A percentile compares a stretch with the other conserved stretches of the same genome.
Evolutionary conservation across 2,797 vertebrate species (phyloP).

Genomic region (Botia kubotai): DNA sequence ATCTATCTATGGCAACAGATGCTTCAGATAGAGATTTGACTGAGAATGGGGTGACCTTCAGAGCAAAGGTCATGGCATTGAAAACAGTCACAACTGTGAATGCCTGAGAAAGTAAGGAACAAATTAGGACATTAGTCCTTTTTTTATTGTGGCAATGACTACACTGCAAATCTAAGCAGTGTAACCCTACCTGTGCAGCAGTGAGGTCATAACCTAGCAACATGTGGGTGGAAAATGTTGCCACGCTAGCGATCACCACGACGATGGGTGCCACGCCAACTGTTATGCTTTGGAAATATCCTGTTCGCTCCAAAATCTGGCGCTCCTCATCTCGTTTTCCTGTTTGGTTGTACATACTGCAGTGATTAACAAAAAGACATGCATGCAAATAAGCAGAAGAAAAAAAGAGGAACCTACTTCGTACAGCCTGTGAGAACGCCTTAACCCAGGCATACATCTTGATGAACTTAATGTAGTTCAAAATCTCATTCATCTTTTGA

Average conservation of each 20-base stretch:
- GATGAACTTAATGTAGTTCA: slow-evolving; percentile 93
- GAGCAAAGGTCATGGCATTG: slow-evolving; percentile 94
- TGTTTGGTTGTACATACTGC: slow-evolving; percentile 57
- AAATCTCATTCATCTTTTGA: slow-evolving; percentile 95
- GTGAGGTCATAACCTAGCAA: slow-evolving; percentile 90
- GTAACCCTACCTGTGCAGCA: slow-evolving; percentile 84
- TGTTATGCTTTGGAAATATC: slow-evolving; percentile 93
- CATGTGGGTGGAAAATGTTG: slow-evolving; percentile 92
- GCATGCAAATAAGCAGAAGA: background rate
- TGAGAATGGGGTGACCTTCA: slow-evolving; percentile 94
- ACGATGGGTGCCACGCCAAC: slow-evolving; percentile 92
- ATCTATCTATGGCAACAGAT: slow-evolving; percentile 88
- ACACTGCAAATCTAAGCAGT: background rate
- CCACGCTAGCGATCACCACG: slow-evolving; percentile 91
- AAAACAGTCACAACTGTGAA: slow-evolving; percentile 95
- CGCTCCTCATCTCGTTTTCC: slow-evolving; percentile 88
- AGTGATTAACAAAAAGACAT: background rate
- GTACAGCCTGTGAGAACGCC: slow-evolving; percentile 87
- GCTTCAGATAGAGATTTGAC: slow-evolving; percentile 93
- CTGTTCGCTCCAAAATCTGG: slow-evolving; percentile 83
- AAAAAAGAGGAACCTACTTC: slow-evolving; percentile 76
- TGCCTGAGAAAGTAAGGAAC: slow-evolving; percentile 75
- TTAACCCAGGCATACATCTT: slow-evolving; percentile 98
- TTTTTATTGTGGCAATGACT: background rate
- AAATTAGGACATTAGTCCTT: slow-evolving; percentile 4